Percentiles rank a stretch among this genome's conserved stretches.
Conservation (phyloP, 1,140 invertebrate genomes). For the Drosophila busckii region DNA sequence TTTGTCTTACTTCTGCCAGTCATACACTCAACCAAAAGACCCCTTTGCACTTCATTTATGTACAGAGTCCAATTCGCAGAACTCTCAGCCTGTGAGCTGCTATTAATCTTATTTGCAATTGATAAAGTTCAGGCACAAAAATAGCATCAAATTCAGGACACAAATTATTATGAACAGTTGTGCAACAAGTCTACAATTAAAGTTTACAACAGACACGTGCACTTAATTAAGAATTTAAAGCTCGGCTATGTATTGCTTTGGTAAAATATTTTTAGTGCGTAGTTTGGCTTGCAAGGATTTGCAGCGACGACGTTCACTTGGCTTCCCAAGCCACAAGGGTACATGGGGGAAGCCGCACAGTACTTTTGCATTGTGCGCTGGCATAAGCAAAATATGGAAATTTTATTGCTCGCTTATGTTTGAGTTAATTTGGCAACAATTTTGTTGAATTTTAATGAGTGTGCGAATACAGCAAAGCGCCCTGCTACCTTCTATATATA, state of each 20-base stretch:
- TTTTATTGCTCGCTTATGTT: slow-evolving; percentile 77
- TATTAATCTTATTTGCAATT: slow-evolving; percentile 38
- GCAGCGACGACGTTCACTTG: slow-evolving; percentile 7
- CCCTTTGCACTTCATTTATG: too few relatives aligned
- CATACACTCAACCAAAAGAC: slow-evolving; percentile 8
- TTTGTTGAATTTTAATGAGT: slow-evolving; percentile 77
- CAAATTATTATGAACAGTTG: too few relatives aligned
- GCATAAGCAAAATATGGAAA: slow-evolving; percentile 66
- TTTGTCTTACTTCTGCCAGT: slow-evolving; percentile 1
- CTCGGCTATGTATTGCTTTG: too few relatives aligned
- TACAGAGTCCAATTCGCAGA: too few relatives aligned
- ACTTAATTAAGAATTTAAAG: slow-evolving; percentile 67
- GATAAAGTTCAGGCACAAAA: slow-evolving; percentile 10
- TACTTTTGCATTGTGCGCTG: slow-evolving; percentile 6
- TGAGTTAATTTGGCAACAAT: slow-evolving; percentile 77
- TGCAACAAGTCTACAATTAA: too few relatives aligned
- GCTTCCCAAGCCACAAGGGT: not conserved
- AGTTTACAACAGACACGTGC: slow-evolving; percentile 22
- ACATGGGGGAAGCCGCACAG: not conserved
- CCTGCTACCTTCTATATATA: too few relatives aligned
- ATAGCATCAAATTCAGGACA: too few relatives aligned
- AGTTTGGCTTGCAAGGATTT: slow-evolving; percentile 39
- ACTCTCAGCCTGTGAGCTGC: too few relatives aligned
- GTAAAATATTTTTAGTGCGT: slow-evolving; percentile 54
- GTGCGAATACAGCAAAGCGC: slow-evolving; percentile 64